Conservation (phyloP, 2,888 invertebrate genomes). For the Eretmocerus hayati region DNA sequence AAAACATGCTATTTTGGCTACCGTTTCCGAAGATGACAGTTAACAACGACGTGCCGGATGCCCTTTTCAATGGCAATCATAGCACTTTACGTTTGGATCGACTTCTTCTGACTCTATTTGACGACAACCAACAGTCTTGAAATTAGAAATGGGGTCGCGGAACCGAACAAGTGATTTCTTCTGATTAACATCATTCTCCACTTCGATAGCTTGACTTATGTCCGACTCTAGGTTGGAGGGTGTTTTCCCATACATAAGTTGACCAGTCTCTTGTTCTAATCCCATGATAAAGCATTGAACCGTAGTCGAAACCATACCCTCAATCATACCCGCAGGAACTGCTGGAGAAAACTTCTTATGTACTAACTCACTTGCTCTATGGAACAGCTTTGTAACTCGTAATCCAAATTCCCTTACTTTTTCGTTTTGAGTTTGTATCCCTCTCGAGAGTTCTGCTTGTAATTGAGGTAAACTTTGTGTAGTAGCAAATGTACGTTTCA, state of each 20-base stretch:
- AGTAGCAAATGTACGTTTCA: not conserved
- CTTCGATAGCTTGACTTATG: not conserved
- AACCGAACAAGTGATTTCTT: not conserved
- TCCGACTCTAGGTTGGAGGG: not conserved
- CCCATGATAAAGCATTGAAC: not conserved
- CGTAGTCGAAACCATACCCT: not conserved
- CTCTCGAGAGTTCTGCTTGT: not conserved
- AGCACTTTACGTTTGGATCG: no score
- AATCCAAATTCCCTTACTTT: not conserved
- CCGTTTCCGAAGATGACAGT: no score
- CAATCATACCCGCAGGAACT: not conserved
- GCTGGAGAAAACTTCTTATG: not conserved
- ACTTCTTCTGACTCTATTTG: no score
- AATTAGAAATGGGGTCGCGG: no score
- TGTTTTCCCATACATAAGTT: not conserved
- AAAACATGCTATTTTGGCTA: no score
- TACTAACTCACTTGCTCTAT: not conserved
- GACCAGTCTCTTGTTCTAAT: not conserved
- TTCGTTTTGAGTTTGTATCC: not conserved
- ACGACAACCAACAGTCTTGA: no score
- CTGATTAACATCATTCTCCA: not conserved
- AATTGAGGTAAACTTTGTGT: not conserved
- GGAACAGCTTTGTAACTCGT: not conserved
- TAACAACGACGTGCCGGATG: no score
- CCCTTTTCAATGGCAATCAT: no score